Conservation (phyloP, 2,113 vertebrate species). For the Tursiops truncatus region DNA sequence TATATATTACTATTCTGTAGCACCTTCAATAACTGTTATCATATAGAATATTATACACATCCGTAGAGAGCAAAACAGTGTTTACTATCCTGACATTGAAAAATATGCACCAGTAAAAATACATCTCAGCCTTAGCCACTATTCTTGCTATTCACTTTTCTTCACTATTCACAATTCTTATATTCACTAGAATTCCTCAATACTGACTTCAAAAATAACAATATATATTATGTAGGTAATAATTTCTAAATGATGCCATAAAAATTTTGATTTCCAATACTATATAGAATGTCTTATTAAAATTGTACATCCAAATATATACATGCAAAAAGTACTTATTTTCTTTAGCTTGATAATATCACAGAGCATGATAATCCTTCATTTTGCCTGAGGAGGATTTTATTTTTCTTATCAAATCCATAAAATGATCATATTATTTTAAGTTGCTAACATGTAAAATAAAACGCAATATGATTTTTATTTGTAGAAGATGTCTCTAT, state of each 20-base stretch:
- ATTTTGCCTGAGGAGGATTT: background rate
- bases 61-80: background rate
- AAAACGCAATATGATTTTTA: background rate
- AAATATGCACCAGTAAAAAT: conserved; percentile 1
- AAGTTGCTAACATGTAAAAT: background rate
- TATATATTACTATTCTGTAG: background rate
- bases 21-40: background rate
- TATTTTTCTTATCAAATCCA: background rate
- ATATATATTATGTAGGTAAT: background rate
- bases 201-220: background rate
- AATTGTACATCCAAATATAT: background rate
- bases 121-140: background rate
- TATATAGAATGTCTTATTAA: background rate
- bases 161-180: background rate
- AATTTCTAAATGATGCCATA: background rate
- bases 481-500: background rate
- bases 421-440: conserved; percentile 18
- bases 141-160: background rate
- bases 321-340: background rate
- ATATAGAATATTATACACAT: background rate
- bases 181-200: background rate
- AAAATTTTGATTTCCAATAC: background rate
- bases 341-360: background rate
- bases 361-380: background rate
- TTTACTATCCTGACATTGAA: background rate